Percentiles rank a stretch among this genome's conserved stretches.
phyloP scores from a whole-genome alignment of 2,888 invertebrate species.

The Hoplodrina blanda region DNA sequence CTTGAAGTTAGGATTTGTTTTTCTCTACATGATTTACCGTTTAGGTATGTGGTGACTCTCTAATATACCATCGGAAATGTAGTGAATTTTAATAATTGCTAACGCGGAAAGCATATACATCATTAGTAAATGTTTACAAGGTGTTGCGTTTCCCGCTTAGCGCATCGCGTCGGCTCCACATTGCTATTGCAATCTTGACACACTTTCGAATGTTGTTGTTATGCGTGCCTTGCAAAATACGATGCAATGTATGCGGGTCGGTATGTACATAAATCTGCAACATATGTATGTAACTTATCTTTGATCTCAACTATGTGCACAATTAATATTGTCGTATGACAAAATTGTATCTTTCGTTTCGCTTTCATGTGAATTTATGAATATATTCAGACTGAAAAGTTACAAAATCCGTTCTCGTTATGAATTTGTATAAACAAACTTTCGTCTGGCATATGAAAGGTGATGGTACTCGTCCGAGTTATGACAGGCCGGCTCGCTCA shows the following conservation, averaged over 20 bases:
- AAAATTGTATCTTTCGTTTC: constrained; percentile 49
- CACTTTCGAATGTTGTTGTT: constrained; percentile 89
- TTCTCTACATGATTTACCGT: background rate
- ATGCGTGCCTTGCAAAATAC: constrained; percentile 87
- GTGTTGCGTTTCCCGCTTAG: constrained; percentile 81
- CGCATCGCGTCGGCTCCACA: constrained; percentile 78
- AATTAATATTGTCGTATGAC: constrained; percentile 48
- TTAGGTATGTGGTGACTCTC: background rate
- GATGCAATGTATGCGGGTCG: constrained; percentile 77
- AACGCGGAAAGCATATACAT: constrained; percentile 67
- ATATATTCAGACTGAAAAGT: constrained; percentile 55
- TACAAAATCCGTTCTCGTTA: constrained; percentile 51
- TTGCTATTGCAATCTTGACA: constrained; percentile 88
- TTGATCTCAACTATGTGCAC: constrained; percentile 47
- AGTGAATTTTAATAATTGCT: constrained; percentile 37
- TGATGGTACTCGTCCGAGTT: constrained; percentile 57
- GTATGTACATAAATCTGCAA: constrained; percentile 66
- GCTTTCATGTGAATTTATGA: constrained; percentile 52
- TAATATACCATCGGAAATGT: constrained; percentile 25
- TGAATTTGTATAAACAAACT: constrained; percentile 56
- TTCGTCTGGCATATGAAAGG: constrained; percentile 55
- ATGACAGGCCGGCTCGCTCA: constrained; percentile 63
- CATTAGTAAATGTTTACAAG: constrained; percentile 74
- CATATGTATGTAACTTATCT: constrained; percentile 59
- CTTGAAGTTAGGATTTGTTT: constrained; percentile 3